phyloP scores from a whole-genome alignment of 92 coral and sea anemone genomes.

The Zoanthus solanderi region DNA sequence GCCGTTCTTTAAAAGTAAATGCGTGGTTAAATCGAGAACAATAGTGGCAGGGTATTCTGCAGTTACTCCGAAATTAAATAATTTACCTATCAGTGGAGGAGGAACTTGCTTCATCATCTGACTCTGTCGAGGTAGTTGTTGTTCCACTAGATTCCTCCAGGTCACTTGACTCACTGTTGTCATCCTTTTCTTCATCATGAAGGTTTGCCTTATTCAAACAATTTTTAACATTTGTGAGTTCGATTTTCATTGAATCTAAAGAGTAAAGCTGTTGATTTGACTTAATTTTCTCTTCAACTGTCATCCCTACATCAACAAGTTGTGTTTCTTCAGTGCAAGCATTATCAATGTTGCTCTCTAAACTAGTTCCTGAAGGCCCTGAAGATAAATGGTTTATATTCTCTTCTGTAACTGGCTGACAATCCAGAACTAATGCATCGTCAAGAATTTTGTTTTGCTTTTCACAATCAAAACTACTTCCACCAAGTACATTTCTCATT shows the following conservation, averaged over 20 bases:
- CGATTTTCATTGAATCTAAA: constrained; percentile 9
- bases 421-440: neutral
- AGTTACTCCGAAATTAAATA: neutral
- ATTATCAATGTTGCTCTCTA: neutral
- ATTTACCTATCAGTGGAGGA: constrained; percentile 63
- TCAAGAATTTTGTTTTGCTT: neutral
- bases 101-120: constrained; percentile 60
- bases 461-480: neutral
- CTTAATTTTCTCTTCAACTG: neutral
- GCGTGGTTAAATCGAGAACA: too few species aligned
- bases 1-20: too few species aligned
- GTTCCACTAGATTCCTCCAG: constrained; percentile 33
- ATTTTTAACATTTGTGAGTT: constrained; percentile 26
- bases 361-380: neutral
- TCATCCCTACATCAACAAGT: neutral
- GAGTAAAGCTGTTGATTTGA: constrained; percentile 23
- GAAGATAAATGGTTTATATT: neutral
- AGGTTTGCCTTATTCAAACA: neutral
- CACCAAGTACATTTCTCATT: neutral
- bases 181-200: neutral
- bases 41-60: too few species aligned
- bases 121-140: constrained; percentile 32
- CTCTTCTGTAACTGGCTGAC: neutral
- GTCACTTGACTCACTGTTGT: constrained; percentile 19
- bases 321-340: neutral